Conservation (phyloP, 2,888 invertebrate species). For the Apantesis nais region DNA sequence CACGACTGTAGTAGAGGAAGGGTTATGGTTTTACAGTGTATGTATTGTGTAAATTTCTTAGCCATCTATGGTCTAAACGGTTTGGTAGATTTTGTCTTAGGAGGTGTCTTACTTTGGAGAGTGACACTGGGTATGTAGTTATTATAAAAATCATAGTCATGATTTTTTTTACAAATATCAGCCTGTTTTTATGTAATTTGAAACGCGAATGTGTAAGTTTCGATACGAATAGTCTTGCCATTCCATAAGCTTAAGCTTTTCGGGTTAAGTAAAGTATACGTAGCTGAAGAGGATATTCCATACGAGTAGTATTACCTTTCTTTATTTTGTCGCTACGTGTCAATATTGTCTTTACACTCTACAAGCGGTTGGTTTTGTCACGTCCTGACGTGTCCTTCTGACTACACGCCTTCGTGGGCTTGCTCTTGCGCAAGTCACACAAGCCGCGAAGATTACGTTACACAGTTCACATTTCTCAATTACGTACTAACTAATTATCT, state of each 20-base stretch:
- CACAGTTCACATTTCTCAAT: constrained; percentile 11
- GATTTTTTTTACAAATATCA: no score
- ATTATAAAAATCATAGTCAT: no score
- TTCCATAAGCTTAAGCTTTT: neutral
- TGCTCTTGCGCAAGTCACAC: constrained; percentile 49
- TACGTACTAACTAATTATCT: neutral
- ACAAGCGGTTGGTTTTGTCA: constrained; percentile 38
- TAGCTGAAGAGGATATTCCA: constrained; percentile 1
- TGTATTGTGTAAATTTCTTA: no score
- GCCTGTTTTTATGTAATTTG: no score
- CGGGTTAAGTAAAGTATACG: neutral
- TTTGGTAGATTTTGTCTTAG: no score
- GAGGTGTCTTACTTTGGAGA: no score
- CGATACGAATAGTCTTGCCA: neutral
- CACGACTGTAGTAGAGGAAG: no score
- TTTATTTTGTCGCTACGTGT: constrained; percentile 21
- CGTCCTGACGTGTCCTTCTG: constrained; percentile 47
- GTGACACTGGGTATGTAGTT: no score
- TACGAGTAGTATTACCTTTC: constrained; percentile 12
- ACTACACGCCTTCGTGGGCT: constrained; percentile 48
- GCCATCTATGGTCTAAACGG: no score
- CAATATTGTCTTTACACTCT: constrained; percentile 50
- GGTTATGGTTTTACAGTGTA: no score
- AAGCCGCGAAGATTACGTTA: constrained; percentile 11
- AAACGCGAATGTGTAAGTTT: neutral